Conservation (phyloP, 2,113 vertebrate species). For the Paratilapia polleni region DNA sequence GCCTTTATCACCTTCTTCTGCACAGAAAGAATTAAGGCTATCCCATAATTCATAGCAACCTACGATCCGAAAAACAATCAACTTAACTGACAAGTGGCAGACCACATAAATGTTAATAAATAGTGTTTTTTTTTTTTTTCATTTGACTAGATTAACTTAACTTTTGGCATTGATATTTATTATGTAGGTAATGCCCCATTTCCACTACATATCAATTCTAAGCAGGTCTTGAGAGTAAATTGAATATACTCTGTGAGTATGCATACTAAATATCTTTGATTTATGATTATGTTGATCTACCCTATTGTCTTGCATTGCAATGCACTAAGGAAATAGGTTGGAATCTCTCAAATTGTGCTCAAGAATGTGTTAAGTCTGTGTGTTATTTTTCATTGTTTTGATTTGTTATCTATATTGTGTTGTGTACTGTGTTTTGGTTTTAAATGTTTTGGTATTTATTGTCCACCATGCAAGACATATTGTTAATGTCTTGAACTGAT, state of each 20-base stretch:
- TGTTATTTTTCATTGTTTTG: neutral
- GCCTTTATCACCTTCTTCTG: neutral
- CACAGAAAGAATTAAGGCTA: neutral
- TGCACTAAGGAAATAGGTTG: too few species aligned
- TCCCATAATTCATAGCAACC: neutral
- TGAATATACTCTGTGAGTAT: neutral
- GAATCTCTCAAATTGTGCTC: neutral
- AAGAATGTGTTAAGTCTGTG: too few species aligned
- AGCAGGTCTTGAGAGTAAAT: neutral
- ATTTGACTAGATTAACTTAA: neutral
- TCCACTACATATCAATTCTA: too few species aligned
- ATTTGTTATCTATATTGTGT: neutral
- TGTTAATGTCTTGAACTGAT: too few species aligned
- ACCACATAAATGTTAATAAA: neutral
- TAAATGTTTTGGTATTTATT: too few species aligned
- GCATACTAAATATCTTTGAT: neutral
- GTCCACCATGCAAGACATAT: too few species aligned
- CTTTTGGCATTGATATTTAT: neutral
- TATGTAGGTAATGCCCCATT: too few species aligned
- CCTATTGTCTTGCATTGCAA: neutral
- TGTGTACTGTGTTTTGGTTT: neutral
- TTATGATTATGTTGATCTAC: neutral
- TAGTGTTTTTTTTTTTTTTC: neutral
- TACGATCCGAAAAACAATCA: neutral
- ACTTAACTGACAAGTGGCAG: neutral